Evolutionary conservation across 2,888 invertebrate species (phyloP).

Genomic region (Aromia moschata): DNA sequence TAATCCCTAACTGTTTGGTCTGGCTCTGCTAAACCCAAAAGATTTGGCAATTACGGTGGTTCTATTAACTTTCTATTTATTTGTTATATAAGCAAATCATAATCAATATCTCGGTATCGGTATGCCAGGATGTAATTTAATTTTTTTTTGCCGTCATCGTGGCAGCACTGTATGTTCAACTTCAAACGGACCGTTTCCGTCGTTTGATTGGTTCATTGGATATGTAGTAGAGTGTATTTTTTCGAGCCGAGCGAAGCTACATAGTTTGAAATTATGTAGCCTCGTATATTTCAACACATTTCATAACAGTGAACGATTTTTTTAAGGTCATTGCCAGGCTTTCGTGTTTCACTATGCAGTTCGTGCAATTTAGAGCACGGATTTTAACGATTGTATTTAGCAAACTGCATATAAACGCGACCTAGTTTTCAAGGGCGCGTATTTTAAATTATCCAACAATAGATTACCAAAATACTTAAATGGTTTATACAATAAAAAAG

Average conservation of each 20-base stretch:
- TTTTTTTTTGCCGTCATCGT: no score
- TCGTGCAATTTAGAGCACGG: background rate
- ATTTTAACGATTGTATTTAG: background rate
- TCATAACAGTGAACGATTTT: background rate
- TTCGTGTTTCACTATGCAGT: no score
- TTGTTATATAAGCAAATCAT: background rate
- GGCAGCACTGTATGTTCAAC: background rate
- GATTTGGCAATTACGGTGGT: background rate
- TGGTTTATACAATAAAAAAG: no score
- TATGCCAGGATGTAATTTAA: background rate
- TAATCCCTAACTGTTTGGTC: background rate
- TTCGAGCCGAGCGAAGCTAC: background rate
- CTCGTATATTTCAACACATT: background rate
- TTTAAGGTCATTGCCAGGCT: background rate
- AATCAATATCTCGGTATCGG: background rate
- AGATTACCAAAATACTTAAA: no score
- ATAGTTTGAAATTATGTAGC: background rate
- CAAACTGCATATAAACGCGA: background rate
- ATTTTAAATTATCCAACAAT: background rate
- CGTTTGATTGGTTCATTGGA: background rate
- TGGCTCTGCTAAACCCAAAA: background rate
- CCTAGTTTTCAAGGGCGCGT: slow-evolving; percentile 2
- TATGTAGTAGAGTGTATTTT: background rate
- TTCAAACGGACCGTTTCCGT: background rate
- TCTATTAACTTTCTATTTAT: background rate